Evolutionary conservation across 2,113 vertebrate species (phyloP).

Genomic region (Onychostruthus taczanowskii): DNA sequence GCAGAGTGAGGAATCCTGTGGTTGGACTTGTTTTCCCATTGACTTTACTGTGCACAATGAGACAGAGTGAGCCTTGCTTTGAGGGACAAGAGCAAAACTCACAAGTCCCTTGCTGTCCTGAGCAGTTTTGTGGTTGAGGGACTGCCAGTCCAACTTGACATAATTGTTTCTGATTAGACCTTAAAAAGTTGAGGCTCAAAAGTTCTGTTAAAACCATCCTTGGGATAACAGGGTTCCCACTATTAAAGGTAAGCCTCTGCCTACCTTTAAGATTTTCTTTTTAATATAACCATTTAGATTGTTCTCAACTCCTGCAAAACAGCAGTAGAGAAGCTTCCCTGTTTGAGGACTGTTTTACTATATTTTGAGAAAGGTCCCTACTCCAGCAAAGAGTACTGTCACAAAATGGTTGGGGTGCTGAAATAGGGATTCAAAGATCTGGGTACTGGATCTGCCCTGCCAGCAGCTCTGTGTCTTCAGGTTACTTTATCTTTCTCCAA

Average conservation of each 20-base stretch:
- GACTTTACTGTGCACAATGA: fast-evolving
- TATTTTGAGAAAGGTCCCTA: background rate
- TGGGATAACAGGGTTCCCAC: background rate
- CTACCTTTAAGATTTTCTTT: background rate
- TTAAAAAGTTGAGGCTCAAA: background rate
- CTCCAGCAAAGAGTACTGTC: background rate
- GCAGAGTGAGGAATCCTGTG: background rate
- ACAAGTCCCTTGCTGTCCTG: background rate
- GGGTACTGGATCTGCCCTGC: background rate
- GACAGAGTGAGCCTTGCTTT: background rate
- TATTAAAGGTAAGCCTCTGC: background rate
- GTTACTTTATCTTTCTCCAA: background rate
- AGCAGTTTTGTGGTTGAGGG: background rate
- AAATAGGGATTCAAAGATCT: background rate
- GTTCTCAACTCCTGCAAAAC: background rate
- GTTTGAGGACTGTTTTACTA: background rate
- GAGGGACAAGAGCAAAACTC: background rate
- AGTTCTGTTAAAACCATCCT: background rate
- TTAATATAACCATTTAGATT: background rate
- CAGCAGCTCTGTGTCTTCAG: background rate
- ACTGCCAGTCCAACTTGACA: background rate
- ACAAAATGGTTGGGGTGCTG: background rate
- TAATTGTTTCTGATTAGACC: background rate
- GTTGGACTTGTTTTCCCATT: background rate
- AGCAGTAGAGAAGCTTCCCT: background rate